phyloP scores from a whole-genome alignment of 2,797 vertebrate genomes.

The Sebastes minor region DNA sequence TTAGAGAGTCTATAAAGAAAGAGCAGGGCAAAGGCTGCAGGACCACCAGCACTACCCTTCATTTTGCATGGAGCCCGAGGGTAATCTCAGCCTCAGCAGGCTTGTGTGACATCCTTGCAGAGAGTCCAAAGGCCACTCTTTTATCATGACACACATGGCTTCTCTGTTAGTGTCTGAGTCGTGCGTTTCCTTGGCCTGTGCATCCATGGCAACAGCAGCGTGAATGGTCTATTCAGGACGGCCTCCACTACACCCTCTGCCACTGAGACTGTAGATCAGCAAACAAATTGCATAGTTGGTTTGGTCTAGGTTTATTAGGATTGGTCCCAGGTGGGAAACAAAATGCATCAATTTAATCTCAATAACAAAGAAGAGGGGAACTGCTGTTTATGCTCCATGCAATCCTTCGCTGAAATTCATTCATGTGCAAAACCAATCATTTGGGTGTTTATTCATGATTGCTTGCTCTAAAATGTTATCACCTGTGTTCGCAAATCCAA shows the following conservation, averaged over 20 bases:
- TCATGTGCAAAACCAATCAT: not conserved
- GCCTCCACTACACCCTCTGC: slow-evolving; percentile 31
- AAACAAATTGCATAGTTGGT: slow-evolving; percentile 24
- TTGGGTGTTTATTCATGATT: not conserved
- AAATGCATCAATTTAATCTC: not conserved
- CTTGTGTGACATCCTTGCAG: slow-evolving; percentile 46
- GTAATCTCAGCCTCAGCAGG: slow-evolving; percentile 8
- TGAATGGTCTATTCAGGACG: slow-evolving; percentile 71
- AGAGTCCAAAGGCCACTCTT: slow-evolving; percentile 63
- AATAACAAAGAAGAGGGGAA: not conserved
- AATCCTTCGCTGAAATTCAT: not conserved
- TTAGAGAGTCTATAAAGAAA: slow-evolving; percentile 2
- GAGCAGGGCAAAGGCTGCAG: slow-evolving; percentile 10
- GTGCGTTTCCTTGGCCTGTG: slow-evolving; percentile 50
- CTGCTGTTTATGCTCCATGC: not conserved
- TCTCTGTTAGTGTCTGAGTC: slow-evolving; percentile 65
- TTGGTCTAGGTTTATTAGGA: slow-evolving; percentile 14
- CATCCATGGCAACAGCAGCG: slow-evolving; percentile 74
- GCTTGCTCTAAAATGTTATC: not conserved
- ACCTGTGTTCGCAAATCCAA: not conserved
- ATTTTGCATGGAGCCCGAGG: slow-evolving; percentile 30
- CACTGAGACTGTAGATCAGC: slow-evolving; percentile 43
- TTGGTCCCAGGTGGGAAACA: not conserved
- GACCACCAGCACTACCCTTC: not conserved
- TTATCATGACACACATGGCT: slow-evolving; percentile 69